These are phyloP conservation scores for Caenorhabditis doughertyi DNA, from an alignment of 2,888 invertebrate species.

Conservation along the genomic window DNA sequence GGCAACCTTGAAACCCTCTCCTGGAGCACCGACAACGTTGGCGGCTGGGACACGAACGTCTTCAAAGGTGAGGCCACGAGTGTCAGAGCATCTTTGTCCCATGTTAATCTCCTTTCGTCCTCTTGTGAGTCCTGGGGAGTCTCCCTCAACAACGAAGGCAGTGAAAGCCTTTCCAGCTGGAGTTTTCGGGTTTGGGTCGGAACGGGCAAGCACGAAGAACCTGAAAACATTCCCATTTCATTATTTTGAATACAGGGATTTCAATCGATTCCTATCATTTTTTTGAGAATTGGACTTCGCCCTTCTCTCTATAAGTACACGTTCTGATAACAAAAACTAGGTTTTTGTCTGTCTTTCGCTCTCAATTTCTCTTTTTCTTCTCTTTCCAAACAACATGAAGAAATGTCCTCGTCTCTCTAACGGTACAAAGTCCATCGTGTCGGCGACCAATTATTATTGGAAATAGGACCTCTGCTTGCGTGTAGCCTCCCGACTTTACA, in stretches of 20 bases:
- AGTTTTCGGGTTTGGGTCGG: constrained; percentile 93
- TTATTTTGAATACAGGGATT: too few species aligned
- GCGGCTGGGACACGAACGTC: constrained; percentile 92
- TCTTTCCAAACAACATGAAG: too few species aligned
- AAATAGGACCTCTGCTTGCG: constrained; percentile 36
- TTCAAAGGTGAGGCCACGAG: constrained; percentile 93
- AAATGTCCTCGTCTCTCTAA: background rate
- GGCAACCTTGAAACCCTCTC: constrained; percentile 94
- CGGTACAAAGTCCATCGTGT: constrained; percentile 53
- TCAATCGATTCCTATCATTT: too few species aligned
- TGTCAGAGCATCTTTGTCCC: constrained; percentile 81
- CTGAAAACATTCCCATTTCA: constrained; percentile 46
- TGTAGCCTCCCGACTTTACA: constrained; percentile 47
- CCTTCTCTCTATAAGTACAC: constrained; percentile 26
- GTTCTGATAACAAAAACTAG: constrained; percentile 36
- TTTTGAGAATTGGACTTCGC: background rate
- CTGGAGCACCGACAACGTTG: constrained; percentile 91
- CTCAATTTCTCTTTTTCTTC: background rate
- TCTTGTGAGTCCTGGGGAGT: constrained; percentile 90
- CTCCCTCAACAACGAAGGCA: constrained; percentile 95
- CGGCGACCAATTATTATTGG: constrained; percentile 49
- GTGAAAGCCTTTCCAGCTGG: constrained; percentile 95
- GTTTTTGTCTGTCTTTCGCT: constrained; percentile 2
- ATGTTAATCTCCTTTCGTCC: constrained; percentile 88
- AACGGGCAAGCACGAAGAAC: constrained; percentile 94